Base-by-base conservation (phyloP, 2,113 vertebrate genomes). In the Cinclus cinclus region DNA sequence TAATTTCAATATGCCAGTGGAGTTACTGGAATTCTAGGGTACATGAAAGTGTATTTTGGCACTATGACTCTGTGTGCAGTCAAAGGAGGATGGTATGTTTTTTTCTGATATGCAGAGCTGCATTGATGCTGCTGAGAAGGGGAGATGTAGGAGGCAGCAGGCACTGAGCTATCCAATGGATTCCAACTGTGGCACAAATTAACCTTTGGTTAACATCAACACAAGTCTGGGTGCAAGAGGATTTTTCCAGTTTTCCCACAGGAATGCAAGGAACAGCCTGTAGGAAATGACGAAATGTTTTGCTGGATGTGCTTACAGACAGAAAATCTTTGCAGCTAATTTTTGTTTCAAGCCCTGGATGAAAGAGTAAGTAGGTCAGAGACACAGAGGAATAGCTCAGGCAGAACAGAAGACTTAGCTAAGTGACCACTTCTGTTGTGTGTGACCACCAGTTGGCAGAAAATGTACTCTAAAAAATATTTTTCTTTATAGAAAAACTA, bases 401-500 rank as follows among this genome's bases (percentile, higher is more conserved):
- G 56, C 73, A 81, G 77, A 69, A 82, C 31, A 87, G 69, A 60
- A 89, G n/a, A 65, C 39, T 71, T 60, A 78, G 31, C 14, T 83
- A 67, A 62, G 59, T 74, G 46, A 62, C 15, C 37, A 76, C 20
- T 22, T 89, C 59, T 76, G 53, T 56, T 49, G 31, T 83, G 11
- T 50, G 46, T 83, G 60, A 88, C 27, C 31, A 92, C 33, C 49
- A 73, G 30, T 21, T 94, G 83, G 19, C 87, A 91, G 55, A 95
- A 56, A 89, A 71, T 25, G 41, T 44, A 22, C 39, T 47, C 71
- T 70, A 93, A 93, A 78, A 75, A 83, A 56, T 62, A 11, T 15
- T 94, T 81, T 74, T 47, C 42, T 87, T 81, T 71, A n/a, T 15
- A 71, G 73, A 82, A 91, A 87, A n/a, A 39, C n/a, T 70, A 52